Evolutionary conservation across 2,888 invertebrate genomes (phyloP), one percentile per base, ranked within the genome.

Genomic region (Antheraea assamensis): DNA sequence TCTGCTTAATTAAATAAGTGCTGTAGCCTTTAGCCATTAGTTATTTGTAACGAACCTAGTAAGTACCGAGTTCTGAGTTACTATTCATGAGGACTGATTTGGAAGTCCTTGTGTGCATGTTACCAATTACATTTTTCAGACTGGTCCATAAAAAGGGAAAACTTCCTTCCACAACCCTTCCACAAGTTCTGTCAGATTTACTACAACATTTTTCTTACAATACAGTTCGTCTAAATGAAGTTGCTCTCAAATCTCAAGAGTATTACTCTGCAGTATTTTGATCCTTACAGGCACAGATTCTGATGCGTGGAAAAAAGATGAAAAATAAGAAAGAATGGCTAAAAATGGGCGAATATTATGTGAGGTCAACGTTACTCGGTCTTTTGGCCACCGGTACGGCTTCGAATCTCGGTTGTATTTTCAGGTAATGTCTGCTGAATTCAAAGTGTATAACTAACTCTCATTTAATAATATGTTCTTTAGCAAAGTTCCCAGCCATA

Each of bases 301-400:
- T 92, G 66, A 85, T 95, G 82, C 91, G 94, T 58, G 93, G 92
- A 0, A 95, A 92, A 78, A 94, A 93, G 75, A 85, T 94, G 80
- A 77, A 85, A 21, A 87, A 79, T 7, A 91, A 87, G 71, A 87
- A 91, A 10, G 87, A 92, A 76, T 92, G 92, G 88, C 76, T 89
- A 10, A 92, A 89, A 82, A 90, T 93, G 81, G 89, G 90, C 0
- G 84, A 93, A 72, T 89, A 92, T 77, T 95, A 94, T 78, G 61
- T 91, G 1, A 88, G 94, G 70, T 95, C 95, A 0, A 88, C 92
- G 0, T 19, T 91, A 0, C 85, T 95, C 15, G 95, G 95, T 0
- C 77, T 86, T 0, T 61, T 89, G 0, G 87, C 95, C 8, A 88
- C 90, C 4, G 87, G 86, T 0, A 79, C 86, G 0, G 84, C 89